A percentile compares a stretch with the other conserved stretches of the same genome.
Conservation (phyloP, 2,797 vertebrate species). For the Lutjanus argentimaculatus region DNA sequence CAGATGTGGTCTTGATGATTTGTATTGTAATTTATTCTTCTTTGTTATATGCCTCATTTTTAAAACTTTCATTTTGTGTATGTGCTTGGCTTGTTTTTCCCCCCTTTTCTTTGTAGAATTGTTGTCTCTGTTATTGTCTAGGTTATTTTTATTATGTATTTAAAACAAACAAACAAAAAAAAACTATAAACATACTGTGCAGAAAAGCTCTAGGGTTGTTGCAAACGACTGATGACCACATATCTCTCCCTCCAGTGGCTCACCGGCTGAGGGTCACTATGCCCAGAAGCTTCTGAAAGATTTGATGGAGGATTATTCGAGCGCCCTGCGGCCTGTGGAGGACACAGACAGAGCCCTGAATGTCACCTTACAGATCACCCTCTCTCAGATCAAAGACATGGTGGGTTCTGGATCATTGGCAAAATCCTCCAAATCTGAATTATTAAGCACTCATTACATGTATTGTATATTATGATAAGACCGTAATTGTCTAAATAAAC, state of each 20-base stretch:
- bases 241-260: slow-evolving; percentile 75
- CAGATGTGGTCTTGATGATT: too few species aligned
- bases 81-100: too few species aligned
- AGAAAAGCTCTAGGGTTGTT: not conserved
- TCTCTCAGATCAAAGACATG: slow-evolving; percentile 99
- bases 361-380: slow-evolving; percentile 96
- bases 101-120: too few species aligned
- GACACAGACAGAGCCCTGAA: slow-evolving; percentile 96
- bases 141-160: too few species aligned
- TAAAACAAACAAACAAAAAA: too few species aligned
- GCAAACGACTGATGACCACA: not conserved
- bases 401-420: slow-evolving; percentile 79
- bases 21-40: too few species aligned
- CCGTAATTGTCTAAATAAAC: not conserved
- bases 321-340: slow-evolving; percentile 94
- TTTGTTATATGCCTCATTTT: too few species aligned
- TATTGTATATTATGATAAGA: not conserved
- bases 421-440: not conserved
- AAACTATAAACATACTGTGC: too few species aligned
- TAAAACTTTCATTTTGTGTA: not conserved
- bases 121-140: too few species aligned
- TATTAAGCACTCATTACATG: not conserved
- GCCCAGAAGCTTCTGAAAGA: slow-evolving; percentile 94
- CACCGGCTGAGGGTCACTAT: slow-evolving; percentile 92
- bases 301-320: slow-evolving; percentile 95